phyloP scores from a whole-genome alignment of 2,797 vertebrate species.

The Mycteria americana region DNA sequence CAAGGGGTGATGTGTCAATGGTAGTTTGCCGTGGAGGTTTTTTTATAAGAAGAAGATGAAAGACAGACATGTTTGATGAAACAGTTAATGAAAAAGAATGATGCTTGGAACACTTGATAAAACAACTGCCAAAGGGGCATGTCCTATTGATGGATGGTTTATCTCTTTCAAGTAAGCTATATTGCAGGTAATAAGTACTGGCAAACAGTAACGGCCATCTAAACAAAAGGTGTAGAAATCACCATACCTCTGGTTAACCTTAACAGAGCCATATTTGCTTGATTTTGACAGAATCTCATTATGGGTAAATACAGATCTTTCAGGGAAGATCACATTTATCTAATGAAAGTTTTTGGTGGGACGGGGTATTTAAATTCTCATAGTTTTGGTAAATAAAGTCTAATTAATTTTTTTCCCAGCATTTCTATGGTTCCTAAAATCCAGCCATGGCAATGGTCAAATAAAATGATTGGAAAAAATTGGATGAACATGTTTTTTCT shows the following conservation, averaged over 20 bases:
- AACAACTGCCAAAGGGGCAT: background rate
- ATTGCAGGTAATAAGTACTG: background rate
- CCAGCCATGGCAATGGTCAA: background rate
- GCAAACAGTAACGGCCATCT: background rate
- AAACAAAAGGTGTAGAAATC: background rate
- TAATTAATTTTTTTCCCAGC: background rate
- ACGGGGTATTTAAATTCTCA: background rate
- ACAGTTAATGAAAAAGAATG: constrained; percentile 19
- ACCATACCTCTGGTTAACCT: background rate
- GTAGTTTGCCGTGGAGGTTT: background rate
- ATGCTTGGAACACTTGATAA: background rate
- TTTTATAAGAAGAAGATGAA: background rate
- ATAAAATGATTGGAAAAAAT: background rate
- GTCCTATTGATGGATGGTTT: constrained; percentile 23
- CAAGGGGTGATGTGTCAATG: background rate
- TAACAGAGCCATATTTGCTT: background rate
- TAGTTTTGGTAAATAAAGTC: background rate
- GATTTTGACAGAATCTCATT: background rate
- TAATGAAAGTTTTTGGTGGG: background rate
- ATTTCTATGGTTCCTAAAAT: background rate
- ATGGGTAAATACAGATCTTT: background rate
- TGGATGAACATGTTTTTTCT: background rate
- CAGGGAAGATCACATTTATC: background rate
- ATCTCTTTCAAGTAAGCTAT: background rate
- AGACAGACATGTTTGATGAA: constrained; percentile 8